These are phyloP conservation scores for Yponomeuta plumbellus DNA, from an alignment of 2,888 invertebrate species.

Conservation along the genomic window DNA sequence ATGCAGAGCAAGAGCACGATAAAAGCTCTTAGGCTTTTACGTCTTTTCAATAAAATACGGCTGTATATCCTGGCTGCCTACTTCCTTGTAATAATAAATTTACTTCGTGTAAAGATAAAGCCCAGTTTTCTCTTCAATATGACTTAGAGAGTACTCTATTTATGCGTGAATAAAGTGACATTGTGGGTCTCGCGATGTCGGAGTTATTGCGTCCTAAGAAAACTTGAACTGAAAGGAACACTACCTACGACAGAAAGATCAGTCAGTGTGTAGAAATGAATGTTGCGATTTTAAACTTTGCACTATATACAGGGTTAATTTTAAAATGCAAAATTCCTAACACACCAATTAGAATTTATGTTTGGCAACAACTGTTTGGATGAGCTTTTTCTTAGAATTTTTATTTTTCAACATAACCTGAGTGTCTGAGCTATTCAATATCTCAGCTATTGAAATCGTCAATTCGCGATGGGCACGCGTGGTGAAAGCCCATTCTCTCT, in stretches of 20 bases:
- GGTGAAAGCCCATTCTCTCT: too few species aligned
- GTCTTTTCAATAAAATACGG: constrained; percentile 1
- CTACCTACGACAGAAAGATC: not conserved
- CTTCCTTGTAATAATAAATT: not conserved
- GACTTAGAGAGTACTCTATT: constrained; percentile 1
- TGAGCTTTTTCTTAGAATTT: too few species aligned
- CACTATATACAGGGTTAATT: too few species aligned
- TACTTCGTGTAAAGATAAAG: constrained; percentile 1
- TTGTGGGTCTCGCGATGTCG: not conserved
- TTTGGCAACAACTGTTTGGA: too few species aligned
- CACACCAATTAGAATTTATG: too few species aligned
- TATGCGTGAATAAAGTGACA: constrained; percentile 1
- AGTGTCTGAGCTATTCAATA: not conserved
- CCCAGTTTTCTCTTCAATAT: not conserved
- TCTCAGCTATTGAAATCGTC: too few species aligned
- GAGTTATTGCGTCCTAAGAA: not conserved
- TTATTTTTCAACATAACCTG: too few species aligned
- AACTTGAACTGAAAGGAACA: not conserved
- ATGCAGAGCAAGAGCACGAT: constrained; percentile 1
- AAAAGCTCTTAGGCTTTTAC: constrained; percentile 1
- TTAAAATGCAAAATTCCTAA: too few species aligned
- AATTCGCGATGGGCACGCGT: too few species aligned
- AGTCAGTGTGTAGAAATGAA: not conserved
- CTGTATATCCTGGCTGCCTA: not conserved
- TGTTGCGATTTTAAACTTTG: not conserved